Evolutionary conservation across 2,888 invertebrate genomes (phyloP), one percentile per base, ranked within the genome.

Genomic region (Theretra japonica): DNA sequence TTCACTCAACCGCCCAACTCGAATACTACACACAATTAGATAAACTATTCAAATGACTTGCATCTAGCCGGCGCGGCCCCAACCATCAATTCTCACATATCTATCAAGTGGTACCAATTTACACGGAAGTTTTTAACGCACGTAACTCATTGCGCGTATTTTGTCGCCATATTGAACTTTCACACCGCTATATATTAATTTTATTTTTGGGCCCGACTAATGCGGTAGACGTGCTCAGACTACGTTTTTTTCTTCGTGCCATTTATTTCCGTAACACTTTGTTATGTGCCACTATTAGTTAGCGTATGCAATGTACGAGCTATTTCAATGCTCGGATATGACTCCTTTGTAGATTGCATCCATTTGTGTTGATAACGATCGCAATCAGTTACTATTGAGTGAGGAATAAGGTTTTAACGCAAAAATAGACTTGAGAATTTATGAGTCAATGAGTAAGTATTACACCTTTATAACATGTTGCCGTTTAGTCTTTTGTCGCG

Each of bases 91-190:
- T 85, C 73, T 77, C 81, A 84, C 84, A 84, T 84, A 84, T 88
- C 86, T 86, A 77, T 86, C 83, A 81, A 82, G 81, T 81, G 80
- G 79, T 77, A 83, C 85, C 85, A 86, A 86, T 86, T 65, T 87
- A 87, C 82, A 83, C 81, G 81, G 82, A 84, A 86, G 85, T 86
- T 85, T 87, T 89, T 80, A 86, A 88, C 79, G 77, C 73, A 79
- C 82, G 80, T 82, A 83, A 81, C 84, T 83, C 82, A 83, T 81
- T 83, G 83, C 84, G 85, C 75, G 80, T 87, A 83, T 82, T 88
- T 90, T 90, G 88, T 90, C 90, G 87, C 84, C 85, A 84, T 84
- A 86, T 83, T 92, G 91, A 91, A 94, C 91, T 92, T 91, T 92
- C 89, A 93, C 93, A 90, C 89, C 83, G 81, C 79, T 76, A 83